These are phyloP conservation scores for Chrysolina haemoptera DNA, from an alignment of 2,888 invertebrate species.

Conservation along the genomic window DNA sequence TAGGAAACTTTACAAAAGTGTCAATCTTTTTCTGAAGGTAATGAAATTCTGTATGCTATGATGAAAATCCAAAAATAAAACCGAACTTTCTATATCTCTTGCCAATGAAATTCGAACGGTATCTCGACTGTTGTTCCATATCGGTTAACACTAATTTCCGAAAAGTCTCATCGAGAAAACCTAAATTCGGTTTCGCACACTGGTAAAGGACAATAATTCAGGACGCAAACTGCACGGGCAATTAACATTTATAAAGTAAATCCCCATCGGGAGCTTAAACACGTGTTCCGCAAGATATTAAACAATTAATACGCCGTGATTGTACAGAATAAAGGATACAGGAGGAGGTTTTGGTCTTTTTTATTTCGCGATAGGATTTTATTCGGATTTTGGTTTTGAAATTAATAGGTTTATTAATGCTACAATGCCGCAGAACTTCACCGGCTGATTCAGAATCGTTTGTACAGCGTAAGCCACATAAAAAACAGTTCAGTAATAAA, in stretches of 20 bases:
- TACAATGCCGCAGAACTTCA: constrained; percentile 55
- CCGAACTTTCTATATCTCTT: not conserved
- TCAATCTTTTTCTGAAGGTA: too few species aligned
- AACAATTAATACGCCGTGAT: constrained; percentile 66
- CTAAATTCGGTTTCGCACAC: constrained; percentile 36
- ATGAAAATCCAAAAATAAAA: not conserved
- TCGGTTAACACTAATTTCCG: constrained; percentile 1
- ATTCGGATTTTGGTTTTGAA: constrained; percentile 65
- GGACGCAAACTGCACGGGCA: constrained; percentile 60
- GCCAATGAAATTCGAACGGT: not conserved
- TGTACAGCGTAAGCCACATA: constrained; percentile 35
- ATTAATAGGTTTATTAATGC: constrained; percentile 68
- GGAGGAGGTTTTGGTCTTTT: constrained; percentile 59
- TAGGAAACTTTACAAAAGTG: too few species aligned
- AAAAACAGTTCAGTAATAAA: constrained; percentile 51
- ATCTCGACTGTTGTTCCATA: constrained; percentile 4
- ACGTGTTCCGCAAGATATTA: constrained; percentile 69
- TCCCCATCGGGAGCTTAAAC: constrained; percentile 68
- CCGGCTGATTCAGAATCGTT: constrained; percentile 49
- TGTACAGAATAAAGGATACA: constrained; percentile 52
- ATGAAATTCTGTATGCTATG: too few species aligned
- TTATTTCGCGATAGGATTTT: constrained; percentile 64
- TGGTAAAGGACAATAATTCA: constrained; percentile 55
- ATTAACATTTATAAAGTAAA: constrained; percentile 70
- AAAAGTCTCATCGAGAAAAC: constrained; percentile 31